A percentile compares a stretch with the other conserved stretches of the same genome.
Conservation (phyloP, 2,113 vertebrate species). For the Sclerurus mexicanus region DNA sequence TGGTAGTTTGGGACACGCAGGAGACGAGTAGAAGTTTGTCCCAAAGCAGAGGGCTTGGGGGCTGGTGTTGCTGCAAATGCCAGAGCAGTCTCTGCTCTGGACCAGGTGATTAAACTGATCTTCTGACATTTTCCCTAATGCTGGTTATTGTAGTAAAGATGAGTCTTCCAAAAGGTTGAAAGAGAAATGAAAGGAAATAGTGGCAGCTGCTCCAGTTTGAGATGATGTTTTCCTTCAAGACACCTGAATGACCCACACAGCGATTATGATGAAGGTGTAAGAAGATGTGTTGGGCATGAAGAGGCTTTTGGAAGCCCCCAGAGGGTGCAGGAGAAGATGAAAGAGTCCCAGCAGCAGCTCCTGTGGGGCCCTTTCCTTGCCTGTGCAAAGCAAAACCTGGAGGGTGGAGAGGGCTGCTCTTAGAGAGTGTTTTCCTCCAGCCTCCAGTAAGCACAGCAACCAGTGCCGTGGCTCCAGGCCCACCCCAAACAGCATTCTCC, state of each 20-base stretch:
- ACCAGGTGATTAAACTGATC: neutral
- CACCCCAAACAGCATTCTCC: neutral
- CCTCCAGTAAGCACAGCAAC: neutral
- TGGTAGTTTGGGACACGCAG: neutral
- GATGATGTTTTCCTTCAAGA: neutral
- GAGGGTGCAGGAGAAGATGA: too few species aligned
- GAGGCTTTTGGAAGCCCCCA: neutral
- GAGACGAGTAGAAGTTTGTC: neutral
- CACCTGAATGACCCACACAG: neutral
- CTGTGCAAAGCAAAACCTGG: neutral
- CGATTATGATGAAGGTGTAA: neutral
- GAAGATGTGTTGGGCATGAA: neutral
- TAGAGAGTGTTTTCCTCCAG: neutral
- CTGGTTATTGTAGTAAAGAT: neutral
- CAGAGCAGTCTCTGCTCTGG: neutral
- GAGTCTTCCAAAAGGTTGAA: neutral
- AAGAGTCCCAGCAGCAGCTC: neutral
- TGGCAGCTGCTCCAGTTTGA: neutral
- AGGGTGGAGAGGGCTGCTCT: neutral
- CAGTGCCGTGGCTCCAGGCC: neutral
- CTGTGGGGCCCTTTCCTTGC: neutral
- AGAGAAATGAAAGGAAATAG: neutral
- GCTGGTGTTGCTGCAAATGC: neutral
- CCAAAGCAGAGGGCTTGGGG: rapidly evolving
- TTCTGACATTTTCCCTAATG: neutral